Conservation (phyloP, 2,113 vertebrate species). For the Telmatochromis sp. region DNA sequence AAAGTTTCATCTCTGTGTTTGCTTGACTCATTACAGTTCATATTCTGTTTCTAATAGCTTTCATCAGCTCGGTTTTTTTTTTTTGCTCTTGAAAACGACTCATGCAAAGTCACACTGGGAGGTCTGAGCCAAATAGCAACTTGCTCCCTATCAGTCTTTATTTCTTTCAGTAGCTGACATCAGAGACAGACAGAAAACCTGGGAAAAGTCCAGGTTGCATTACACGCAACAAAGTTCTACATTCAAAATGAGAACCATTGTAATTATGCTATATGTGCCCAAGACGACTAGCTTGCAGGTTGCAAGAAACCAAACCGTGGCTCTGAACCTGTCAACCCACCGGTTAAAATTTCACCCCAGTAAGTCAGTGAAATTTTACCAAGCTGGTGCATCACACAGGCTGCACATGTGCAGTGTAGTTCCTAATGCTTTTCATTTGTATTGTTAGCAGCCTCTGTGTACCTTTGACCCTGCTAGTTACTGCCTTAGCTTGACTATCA, state of each 20-base stretch:
- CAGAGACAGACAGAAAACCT: not conserved
- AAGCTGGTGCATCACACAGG: not conserved
- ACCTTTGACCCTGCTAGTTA: not conserved
- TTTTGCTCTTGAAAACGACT: not conserved
- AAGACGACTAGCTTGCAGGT: not conserved
- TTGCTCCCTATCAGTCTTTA: not conserved
- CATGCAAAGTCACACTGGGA: not conserved
- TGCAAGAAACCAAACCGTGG: not conserved
- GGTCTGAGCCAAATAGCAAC: not conserved
- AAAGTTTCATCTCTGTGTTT: not conserved
- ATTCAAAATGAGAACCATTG: not conserved
- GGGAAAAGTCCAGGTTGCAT: not conserved
- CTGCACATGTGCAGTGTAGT: not conserved
- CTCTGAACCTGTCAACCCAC: not conserved
- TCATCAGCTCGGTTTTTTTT: not conserved
- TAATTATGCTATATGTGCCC: not conserved
- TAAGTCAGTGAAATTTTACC: not conserved
- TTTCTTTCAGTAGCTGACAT: not conserved
- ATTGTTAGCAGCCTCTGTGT: not conserved
- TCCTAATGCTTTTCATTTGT: not conserved
- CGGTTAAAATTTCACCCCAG: not conserved
- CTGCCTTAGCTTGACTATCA: not conserved
- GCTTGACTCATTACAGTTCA: not conserved
- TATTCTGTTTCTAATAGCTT: not conserved
- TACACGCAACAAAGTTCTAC: not conserved